Evolutionary conservation across 2,113 vertebrate species (phyloP).

Genomic region (Nothocercus julius): DNA sequence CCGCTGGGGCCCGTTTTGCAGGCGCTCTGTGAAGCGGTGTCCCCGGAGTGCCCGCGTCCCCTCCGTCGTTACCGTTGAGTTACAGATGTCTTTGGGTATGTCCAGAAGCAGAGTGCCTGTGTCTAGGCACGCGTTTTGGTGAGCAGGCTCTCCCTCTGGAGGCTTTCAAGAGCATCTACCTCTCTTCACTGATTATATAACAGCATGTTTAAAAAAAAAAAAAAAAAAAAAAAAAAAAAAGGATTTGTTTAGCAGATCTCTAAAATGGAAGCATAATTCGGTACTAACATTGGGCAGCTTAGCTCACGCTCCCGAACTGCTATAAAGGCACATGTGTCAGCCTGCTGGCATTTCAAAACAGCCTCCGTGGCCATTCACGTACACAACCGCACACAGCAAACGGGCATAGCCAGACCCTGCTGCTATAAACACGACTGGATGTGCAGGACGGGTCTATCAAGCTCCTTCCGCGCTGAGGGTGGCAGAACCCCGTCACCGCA

Average conservation of each 20-base stretch:
- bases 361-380: background rate
- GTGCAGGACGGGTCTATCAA: rapidly evolving
- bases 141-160: constrained; percentile 46
- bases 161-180: background rate
- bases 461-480: rapidly evolving
- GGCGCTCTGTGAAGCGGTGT: background rate
- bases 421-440: rapidly evolving
- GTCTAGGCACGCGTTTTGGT: no score
- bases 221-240: background rate
- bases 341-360: rapidly evolving
- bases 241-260: rapidly evolving
- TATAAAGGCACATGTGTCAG: rapidly evolving
- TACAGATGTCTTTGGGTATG: background rate
- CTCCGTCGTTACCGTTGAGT: no score
- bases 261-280: rapidly evolving
- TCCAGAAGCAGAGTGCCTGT: background rate
- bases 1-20: rapidly evolving
- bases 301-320: rapidly evolving
- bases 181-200: background rate
- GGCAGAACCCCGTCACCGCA: rapidly evolving
- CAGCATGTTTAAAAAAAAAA: no score
- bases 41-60: no score
- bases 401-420: rapidly evolving
- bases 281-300: rapidly evolving
- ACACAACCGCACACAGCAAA: rapidly evolving